Conservation (phyloP, 1,140 invertebrate genomes). For the Drosophila subpulchrella region DNA sequence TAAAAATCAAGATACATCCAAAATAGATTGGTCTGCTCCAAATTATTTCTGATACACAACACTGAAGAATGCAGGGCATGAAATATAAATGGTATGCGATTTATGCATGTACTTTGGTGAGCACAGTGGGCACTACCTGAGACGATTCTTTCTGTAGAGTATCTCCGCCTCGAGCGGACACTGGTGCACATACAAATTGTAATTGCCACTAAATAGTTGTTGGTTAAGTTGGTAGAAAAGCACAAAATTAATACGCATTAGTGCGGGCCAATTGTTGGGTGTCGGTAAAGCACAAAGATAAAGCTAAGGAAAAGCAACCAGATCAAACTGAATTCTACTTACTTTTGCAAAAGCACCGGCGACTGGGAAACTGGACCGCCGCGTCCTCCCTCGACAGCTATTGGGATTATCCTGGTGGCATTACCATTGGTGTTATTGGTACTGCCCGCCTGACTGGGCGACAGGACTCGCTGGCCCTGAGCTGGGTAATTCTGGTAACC, state of each 20-base stretch:
- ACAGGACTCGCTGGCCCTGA: conserved; percentile 51
- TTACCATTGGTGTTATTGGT: conserved; percentile 55
- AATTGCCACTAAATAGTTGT: conserved; percentile 71
- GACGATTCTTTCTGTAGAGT: conserved; percentile 78
- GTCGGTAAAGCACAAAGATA: conserved; percentile 65
- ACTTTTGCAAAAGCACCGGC: conserved; percentile 82
- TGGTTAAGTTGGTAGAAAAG: conserved; percentile 58
- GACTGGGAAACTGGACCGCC: conserved; percentile 77
- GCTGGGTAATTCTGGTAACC: conserved; percentile 80
- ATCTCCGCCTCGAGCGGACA: conserved; percentile 84
- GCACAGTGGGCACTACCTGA: conserved; percentile 74
- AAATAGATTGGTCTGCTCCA: background rate
- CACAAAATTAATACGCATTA: conserved; percentile 75
- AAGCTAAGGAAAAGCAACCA: background rate
- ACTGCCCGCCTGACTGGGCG: conserved; percentile 47
- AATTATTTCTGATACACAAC: conserved; percentile 6
- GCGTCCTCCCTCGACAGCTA: conserved; percentile 69
- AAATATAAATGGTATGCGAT: conserved; percentile 9
- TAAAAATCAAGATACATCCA: too few species aligned
- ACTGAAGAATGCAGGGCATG: conserved; percentile 15
- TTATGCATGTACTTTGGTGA: background rate
- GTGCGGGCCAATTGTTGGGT: conserved; percentile 54
- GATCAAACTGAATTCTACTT: conserved; percentile 40
- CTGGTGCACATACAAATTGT: conserved; percentile 81
- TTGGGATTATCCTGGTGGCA: conserved; percentile 75